Percentiles rank a stretch among this genome's conserved stretches.
Conservation (phyloP, 2,797 vertebrate genomes). For the Pseudochirops cupreus region DNA sequence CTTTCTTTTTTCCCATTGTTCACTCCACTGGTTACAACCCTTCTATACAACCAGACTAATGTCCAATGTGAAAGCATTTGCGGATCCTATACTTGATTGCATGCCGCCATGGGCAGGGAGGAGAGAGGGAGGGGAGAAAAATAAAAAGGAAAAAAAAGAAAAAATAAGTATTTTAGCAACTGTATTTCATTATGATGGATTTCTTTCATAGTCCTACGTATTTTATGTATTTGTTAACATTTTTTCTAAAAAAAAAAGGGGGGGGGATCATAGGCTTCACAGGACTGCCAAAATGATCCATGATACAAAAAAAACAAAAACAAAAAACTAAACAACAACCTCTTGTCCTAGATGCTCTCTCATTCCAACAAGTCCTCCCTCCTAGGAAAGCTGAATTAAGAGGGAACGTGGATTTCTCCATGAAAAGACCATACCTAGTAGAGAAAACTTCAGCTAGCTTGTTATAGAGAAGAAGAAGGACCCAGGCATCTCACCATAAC, state of each 20-base stretch:
- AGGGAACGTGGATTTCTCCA: neutral
- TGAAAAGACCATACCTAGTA: neutral
- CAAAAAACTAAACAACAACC: too few relatives aligned
- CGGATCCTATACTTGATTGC: too few relatives aligned
- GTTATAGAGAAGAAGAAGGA: neutral
- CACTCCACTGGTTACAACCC: too few relatives aligned
- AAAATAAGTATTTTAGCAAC: neutral
- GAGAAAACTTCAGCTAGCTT: neutral
- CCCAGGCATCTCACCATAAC: neutral
- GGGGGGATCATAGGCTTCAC: neutral
- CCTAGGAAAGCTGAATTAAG: neutral
- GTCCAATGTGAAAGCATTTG: too few relatives aligned
- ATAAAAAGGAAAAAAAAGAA: too few relatives aligned
- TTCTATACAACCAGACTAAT: too few relatives aligned
- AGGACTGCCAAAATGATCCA: neutral
- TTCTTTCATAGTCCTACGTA: neutral
- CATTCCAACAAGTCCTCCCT: too few relatives aligned
- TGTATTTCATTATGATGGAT: neutral
- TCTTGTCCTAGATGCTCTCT: neutral
- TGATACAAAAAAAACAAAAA: neutral
- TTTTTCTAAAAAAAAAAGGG: neutral
- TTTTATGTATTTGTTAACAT: neutral
- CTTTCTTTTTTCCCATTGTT: too few relatives aligned
- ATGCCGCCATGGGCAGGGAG: too few relatives aligned
- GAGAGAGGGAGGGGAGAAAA: too few relatives aligned